Percentiles rank a stretch among this genome's conserved stretches.
phyloP scores from a whole-genome alignment of 2,888 invertebrate genomes.

The Thalpophila matura region DNA sequence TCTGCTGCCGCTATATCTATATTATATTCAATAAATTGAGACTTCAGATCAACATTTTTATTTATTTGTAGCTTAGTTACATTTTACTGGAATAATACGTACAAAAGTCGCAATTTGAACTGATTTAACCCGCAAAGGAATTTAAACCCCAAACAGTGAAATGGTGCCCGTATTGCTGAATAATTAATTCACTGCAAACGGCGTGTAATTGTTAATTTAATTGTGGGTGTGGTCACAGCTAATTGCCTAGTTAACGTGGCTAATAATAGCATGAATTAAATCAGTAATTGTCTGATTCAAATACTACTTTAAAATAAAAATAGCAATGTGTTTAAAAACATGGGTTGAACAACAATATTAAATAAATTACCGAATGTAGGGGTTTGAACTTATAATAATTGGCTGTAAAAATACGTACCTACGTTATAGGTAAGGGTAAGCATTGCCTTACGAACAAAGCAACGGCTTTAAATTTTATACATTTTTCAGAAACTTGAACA shows the following conservation, averaged over 20 bases:
- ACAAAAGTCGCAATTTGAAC: too few relatives aligned
- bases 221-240: constrained; percentile 13
- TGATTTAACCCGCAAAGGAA: constrained; percentile 9
- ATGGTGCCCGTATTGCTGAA: neutral
- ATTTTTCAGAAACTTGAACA: too few relatives aligned
- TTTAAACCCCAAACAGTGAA: constrained; percentile 6
- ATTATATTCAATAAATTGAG: too few relatives aligned
- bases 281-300: neutral
- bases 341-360: too few relatives aligned
- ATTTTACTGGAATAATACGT: neutral
- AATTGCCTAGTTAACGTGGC: constrained; percentile 7
- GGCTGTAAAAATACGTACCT: neutral
- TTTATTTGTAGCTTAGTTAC: neutral
- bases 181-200: constrained; percentile 21
- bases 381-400: neutral
- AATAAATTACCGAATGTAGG: too few relatives aligned
- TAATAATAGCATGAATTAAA: constrained; percentile 8
- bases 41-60: too few relatives aligned
- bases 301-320: too few relatives aligned
- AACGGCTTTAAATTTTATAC: too few relatives aligned
- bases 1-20: too few relatives aligned
- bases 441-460: neutral
- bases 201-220: constrained; percentile 25
- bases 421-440: neutral
- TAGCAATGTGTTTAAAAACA: too few relatives aligned